Evolutionary conservation across 2,797 vertebrate genomes (phyloP).

Genomic region (Euphonia xanthogaster): DNA sequence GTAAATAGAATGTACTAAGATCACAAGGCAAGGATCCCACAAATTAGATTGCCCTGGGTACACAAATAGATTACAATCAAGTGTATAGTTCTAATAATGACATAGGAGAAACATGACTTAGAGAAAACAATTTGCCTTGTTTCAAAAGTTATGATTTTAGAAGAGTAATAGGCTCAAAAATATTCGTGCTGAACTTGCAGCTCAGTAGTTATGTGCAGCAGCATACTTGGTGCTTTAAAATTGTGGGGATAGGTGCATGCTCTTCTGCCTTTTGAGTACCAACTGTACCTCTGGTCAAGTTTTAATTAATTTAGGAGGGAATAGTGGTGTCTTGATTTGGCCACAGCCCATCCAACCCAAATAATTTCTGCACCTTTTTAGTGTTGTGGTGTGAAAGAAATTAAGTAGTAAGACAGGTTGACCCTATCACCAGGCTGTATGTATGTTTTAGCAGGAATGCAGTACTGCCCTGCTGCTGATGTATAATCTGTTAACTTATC

Average conservation of each 20-base stretch:
- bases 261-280: not conserved
- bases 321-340: not conserved
- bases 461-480: not conserved
- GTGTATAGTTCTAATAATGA: not conserved
- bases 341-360: not conserved
- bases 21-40: not conserved
- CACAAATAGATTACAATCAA: not conserved
- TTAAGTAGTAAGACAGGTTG: not conserved
- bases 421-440: not conserved
- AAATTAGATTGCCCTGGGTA: not conserved
- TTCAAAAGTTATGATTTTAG: not conserved
- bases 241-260: not conserved
- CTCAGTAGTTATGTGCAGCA: not conserved
- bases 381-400: not conserved
- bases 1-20: not conserved
- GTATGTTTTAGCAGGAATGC: not conserved
- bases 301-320: not conserved
- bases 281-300: not conserved
- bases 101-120: not conserved
- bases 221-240: not conserved
- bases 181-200: not conserved
- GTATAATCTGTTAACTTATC: not conserved
- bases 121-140: not conserved
- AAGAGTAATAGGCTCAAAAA: not conserved
- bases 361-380: not conserved